Percentiles rank a stretch among this genome's conserved stretches.
Conservation (phyloP, 2,797 vertebrate species). For the Ptychobarbus kaznakovi region DNA sequence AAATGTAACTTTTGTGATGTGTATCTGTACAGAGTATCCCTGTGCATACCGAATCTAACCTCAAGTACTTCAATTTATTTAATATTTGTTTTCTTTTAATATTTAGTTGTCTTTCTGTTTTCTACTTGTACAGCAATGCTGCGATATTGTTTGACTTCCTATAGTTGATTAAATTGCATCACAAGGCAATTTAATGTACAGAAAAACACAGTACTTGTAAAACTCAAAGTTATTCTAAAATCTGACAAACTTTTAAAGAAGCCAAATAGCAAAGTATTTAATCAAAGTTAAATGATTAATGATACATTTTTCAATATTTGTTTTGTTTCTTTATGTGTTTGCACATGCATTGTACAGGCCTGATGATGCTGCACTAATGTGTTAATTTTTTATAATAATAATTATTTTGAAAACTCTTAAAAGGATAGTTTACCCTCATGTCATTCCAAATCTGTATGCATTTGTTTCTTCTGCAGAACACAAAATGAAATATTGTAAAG, state of each 20-base stretch:
- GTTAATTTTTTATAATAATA: not conserved
- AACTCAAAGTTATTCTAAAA: not conserved
- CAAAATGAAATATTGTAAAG: not conserved
- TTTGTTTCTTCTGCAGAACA: not conserved
- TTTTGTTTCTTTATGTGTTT: not conserved
- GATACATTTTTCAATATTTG: too few species aligned
- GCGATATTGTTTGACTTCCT: not conserved
- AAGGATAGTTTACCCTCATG: not conserved
- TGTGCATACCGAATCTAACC: not conserved
- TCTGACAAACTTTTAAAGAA: not conserved
- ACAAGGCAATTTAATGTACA: not conserved
- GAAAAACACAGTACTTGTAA: not conserved
- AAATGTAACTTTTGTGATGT: slow-evolving; percentile 70
- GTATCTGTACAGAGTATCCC: not conserved
- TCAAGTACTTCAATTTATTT: not conserved
- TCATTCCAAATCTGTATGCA: not conserved
- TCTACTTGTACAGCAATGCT: not conserved
- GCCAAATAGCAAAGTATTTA: not conserved
- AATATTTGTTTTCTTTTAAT: not conserved
- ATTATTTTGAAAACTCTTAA: not conserved
- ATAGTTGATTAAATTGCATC: not conserved
- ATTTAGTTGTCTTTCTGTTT: not conserved
- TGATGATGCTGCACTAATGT: not conserved
- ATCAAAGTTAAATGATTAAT: not conserved
- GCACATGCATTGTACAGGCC: not conserved